These are phyloP conservation scores for Athene noctua DNA, from an alignment of 2,113 vertebrate species.

Conservation along the genomic window DNA sequence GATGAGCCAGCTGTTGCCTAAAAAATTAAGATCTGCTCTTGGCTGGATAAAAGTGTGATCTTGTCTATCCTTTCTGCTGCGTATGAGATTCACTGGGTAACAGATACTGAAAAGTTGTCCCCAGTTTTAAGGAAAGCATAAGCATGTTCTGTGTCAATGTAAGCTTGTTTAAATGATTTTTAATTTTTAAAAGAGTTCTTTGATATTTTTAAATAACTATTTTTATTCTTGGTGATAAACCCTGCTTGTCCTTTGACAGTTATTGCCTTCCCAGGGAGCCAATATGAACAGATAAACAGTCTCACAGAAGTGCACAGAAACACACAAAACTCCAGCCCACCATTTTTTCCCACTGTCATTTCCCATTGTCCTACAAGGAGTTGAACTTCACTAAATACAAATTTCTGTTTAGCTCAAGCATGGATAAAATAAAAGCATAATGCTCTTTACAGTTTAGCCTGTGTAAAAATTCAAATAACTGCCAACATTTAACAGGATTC, in stretches of 20 bases:
- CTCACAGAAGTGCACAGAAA: neutral
- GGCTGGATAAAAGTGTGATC: neutral
- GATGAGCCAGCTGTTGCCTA: neutral
- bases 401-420: neutral
- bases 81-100: neutral
- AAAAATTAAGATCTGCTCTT: neutral
- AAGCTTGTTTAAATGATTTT: neutral
- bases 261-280: neutral
- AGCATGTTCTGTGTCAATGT: neutral
- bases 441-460: neutral
- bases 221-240: neutral
- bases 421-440: neutral
- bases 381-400: neutral
- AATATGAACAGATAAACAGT: neutral
- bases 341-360: neutral
- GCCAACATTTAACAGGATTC: neutral
- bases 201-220: neutral
- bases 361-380: neutral
- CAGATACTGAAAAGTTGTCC: neutral
- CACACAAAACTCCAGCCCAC: neutral
- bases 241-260: neutral
- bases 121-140: neutral
- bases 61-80: neutral
- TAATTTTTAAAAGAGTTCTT: neutral
- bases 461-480: neutral